Percentiles rank a stretch among this genome's conserved stretches.
These are phyloP conservation scores for Sinopyrophorus schimmeli DNA, from an alignment of 2,888 invertebrate genomes.

Conservation along the genomic window DNA sequence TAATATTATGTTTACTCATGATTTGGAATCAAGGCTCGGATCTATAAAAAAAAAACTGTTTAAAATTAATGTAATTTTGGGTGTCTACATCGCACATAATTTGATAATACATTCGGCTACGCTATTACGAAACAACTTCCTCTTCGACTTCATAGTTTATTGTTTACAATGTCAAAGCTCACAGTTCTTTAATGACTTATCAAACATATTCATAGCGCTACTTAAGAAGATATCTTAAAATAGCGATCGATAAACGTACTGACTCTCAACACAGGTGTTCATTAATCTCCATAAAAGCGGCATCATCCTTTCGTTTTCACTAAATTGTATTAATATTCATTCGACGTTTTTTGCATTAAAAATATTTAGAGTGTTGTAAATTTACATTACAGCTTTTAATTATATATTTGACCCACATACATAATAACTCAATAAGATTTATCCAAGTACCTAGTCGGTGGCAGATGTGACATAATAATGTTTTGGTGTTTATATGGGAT, in stretches of 20 bases:
- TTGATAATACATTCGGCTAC: no score
- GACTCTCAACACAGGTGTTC: slow-evolving; percentile 10
- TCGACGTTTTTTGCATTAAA: slow-evolving; percentile 19
- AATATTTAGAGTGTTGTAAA: slow-evolving; percentile 25
- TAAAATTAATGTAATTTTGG: slow-evolving; percentile 15
- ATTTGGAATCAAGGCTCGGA: slow-evolving; percentile 33
- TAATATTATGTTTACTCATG: slow-evolving; percentile 42
- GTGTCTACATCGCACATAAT: slow-evolving; percentile 15
- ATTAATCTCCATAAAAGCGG: slow-evolving; percentile 6
- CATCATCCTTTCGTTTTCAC: slow-evolving; percentile 17
- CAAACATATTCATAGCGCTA: no score
- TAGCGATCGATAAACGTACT: no score
- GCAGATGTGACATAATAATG: slow-evolving; percentile 27
- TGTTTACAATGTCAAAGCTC: no score
- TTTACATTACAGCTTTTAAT: slow-evolving; percentile 30
- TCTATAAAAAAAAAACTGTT: slow-evolving; percentile 23
- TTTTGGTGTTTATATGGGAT: not conserved
- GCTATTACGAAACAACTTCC: no score
- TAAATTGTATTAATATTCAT: slow-evolving; percentile 13
- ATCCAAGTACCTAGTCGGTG: slow-evolving; percentile 13
- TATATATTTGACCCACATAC: slow-evolving; percentile 30
- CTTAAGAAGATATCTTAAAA: no score
- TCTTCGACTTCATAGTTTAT: no score
- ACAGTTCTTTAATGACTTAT: no score
- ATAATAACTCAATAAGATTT: slow-evolving; percentile 19